phyloP scores from a whole-genome alignment of 2,113 vertebrate genomes.

The Parotia lawesii region DNA sequence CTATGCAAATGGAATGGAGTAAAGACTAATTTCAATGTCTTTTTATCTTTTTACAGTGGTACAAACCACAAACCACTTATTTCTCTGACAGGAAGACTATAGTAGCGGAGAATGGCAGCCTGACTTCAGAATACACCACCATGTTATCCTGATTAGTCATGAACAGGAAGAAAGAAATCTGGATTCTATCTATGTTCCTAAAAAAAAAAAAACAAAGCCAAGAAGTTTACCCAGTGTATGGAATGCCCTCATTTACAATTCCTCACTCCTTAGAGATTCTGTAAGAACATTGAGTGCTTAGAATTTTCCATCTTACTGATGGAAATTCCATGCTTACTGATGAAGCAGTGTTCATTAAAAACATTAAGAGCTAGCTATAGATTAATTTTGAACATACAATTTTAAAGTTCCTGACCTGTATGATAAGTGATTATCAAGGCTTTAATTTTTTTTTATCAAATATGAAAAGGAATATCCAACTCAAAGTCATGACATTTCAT shows the following conservation, averaged over 20 bases:
- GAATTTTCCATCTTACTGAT: neutral
- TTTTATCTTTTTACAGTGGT: neutral
- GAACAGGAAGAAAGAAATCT: neutral
- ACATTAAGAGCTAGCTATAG: neutral
- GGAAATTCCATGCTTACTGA: too few species aligned
- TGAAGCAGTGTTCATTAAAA: neutral
- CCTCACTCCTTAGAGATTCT: neutral
- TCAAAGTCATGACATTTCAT: neutral
- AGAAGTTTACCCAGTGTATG: neutral
- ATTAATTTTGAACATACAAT: neutral
- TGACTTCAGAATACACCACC: neutral
- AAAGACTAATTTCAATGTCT: neutral
- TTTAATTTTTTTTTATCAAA: neutral
- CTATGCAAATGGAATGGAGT: neutral
- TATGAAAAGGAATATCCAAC: neutral
- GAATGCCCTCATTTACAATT: neutral
- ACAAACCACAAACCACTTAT: neutral
- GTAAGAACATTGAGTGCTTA: neutral
- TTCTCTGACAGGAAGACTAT: neutral
- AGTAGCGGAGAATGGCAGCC: neutral
- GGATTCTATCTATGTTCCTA: neutral
- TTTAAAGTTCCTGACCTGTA: neutral
- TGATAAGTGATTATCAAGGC: neutral
- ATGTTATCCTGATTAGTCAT: neutral
- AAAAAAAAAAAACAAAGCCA: neutral